These are phyloP conservation scores for Cataglyphis cursor DNA, from an alignment of 2,888 invertebrate species.

Conservation along the genomic window DNA sequence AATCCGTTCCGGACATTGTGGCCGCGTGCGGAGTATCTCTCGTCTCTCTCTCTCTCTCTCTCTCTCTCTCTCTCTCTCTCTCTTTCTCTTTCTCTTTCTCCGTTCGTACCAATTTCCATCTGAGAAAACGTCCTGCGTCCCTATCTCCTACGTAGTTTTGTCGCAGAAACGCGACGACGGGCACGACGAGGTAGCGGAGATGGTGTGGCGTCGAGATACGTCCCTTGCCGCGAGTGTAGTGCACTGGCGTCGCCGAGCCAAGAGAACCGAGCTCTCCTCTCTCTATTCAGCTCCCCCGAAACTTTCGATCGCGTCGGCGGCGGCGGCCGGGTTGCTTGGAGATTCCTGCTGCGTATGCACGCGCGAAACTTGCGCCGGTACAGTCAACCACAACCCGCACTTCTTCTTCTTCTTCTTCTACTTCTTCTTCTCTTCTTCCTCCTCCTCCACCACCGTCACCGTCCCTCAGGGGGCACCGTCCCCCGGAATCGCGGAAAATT, in stretches of 20 bases:
- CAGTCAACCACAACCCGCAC: conserved; percentile 59
- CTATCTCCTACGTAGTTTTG: conserved; percentile 62
- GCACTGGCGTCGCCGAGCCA: conserved; percentile 59
- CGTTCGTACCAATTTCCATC: conserved; percentile 76
- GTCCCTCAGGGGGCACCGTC: no score
- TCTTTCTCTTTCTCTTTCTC: background rate
- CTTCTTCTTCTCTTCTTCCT: no score
- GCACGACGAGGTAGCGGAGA: conserved; percentile 44
- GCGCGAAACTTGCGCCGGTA: conserved; percentile 74
- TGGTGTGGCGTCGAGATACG: conserved; percentile 37
- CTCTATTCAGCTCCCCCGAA: conserved; percentile 47
- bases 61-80: background rate
- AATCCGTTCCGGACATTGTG: conserved; percentile 4
- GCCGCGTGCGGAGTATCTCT: background rate
- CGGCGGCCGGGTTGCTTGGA: conserved; percentile 58
- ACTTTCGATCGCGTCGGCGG: conserved; percentile 67
- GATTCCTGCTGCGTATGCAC: conserved; percentile 69
- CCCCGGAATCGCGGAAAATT: background rate
- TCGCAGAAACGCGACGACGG: conserved; percentile 81
- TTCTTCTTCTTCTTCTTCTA: background rate
- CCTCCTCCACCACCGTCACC: background rate
- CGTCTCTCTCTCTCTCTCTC: background rate
- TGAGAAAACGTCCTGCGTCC: conserved; percentile 71
- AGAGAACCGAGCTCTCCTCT: conserved; percentile 35
- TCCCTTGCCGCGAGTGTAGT: conserved; percentile 3